Percentiles rank a stretch among this genome's conserved stretches.
phyloP scores from a whole-genome alignment of 2,888 invertebrate species.

The Tinea trinotella region DNA sequence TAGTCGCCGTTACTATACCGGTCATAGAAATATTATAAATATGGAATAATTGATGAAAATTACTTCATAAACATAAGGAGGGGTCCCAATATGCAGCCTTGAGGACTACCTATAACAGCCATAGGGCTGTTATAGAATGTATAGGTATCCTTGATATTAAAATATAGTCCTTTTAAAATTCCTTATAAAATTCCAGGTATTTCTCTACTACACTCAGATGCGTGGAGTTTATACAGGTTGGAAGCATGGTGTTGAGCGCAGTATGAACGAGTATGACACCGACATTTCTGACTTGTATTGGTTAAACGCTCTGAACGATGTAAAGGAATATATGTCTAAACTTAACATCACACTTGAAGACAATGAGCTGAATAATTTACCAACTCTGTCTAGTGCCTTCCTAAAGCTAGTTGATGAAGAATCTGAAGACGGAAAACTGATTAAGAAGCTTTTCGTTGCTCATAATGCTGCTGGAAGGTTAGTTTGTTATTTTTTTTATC shows the following conservation, averaged over 20 bases:
- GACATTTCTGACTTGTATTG: slow-evolving; percentile 78
- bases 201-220: slow-evolving; percentile 82
- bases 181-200: slow-evolving; percentile 72
- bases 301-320: slow-evolving; percentile 83
- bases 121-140: too few species aligned
- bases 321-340: slow-evolving; percentile 76
- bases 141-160: neutral
- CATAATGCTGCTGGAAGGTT: slow-evolving; percentile 86
- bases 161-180: neutral
- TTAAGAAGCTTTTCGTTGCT: slow-evolving; percentile 76
- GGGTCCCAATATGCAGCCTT: too few species aligned
- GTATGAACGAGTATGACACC: slow-evolving; percentile 71
- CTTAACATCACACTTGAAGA: slow-evolving; percentile 54
- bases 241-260: slow-evolving; percentile 77
- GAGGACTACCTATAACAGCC: too few species aligned
- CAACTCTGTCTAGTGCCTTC: slow-evolving; percentile 74
- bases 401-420: slow-evolving; percentile 71
- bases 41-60: too few species aligned
- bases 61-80: too few species aligned
- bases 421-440: slow-evolving; percentile 41
- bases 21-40: too few species aligned
- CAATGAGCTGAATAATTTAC: slow-evolving; percentile 37
- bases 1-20: too few species aligned
- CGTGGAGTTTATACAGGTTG: slow-evolving; percentile 85
- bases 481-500: neutral